Conservation (phyloP, 2,797 vertebrate genomes). For the Dendrocincla tyrannina region DNA sequence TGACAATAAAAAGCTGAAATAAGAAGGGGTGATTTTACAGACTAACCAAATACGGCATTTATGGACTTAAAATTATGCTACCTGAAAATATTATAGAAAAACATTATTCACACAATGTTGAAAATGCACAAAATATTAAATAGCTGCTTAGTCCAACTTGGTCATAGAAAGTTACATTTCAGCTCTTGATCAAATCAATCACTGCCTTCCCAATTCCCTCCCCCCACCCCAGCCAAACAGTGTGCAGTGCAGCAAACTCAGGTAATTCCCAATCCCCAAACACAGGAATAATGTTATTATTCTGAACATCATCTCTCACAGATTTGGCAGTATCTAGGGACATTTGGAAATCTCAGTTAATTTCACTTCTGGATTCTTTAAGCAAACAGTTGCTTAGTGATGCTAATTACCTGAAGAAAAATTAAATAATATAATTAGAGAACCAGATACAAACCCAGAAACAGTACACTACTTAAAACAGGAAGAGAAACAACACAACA, state of each 20-base stretch:
- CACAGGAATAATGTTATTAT: background rate
- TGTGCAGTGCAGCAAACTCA: background rate
- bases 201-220: background rate
- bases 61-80: background rate
- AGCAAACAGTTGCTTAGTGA: background rate
- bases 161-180: background rate
- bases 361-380: background rate
- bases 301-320: background rate
- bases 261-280: background rate
- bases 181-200: background rate
- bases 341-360: background rate
- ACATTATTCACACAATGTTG: background rate
- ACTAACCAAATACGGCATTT: background rate
- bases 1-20: background rate
- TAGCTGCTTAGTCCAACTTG: background rate
- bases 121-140: background rate
- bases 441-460: background rate
- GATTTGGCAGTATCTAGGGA: background rate
- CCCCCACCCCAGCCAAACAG: background rate
- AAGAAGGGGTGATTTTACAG: background rate
- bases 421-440: background rate
- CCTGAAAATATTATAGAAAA: background rate
- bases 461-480: background rate
- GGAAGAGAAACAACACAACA: background rate
- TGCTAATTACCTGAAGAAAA: conserved; percentile 10